These are phyloP conservation scores for Lepidochrysops patricia DNA, from an alignment of 2,888 invertebrate genomes.

Conservation along the genomic window DNA sequence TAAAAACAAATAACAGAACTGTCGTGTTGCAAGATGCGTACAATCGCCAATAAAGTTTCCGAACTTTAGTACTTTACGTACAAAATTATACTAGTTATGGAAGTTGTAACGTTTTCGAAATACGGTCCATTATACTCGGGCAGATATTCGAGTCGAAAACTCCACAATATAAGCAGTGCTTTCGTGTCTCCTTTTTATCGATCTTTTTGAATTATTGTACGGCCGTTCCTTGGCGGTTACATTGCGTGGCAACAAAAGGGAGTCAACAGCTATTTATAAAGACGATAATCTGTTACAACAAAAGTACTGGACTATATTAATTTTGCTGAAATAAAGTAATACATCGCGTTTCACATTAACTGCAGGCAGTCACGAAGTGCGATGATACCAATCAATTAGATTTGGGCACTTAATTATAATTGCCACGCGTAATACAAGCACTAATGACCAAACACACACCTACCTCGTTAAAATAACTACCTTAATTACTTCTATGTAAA, in stretches of 20 bases:
- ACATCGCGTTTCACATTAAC: background rate
- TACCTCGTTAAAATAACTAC: background rate
- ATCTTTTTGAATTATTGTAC: constrained; percentile 31
- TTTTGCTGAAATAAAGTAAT: background rate
- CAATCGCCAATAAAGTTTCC: constrained; percentile 26
- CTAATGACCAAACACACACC: background rate
- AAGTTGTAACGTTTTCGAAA: constrained; percentile 15
- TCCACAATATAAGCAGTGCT: constrained; percentile 28
- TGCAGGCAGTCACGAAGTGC: background rate
- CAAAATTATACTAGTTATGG: background rate
- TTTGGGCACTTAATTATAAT: constrained; percentile 8
- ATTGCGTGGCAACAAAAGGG: constrained; percentile 30
- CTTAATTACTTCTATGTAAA: background rate
- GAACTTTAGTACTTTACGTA: constrained; percentile 5
- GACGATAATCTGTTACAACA: background rate
- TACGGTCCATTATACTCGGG: constrained; percentile 18
- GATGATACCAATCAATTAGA: constrained; percentile 13
- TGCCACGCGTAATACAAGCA: background rate
- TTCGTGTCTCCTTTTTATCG: constrained; percentile 32
- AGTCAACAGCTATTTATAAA: constrained; percentile 27
- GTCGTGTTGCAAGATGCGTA: constrained; percentile 31
- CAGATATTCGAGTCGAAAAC: constrained; percentile 17
- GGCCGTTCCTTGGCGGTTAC: constrained; percentile 15
- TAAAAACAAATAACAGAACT: constrained; percentile 18
- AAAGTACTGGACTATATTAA: constrained; percentile 1